phyloP scores from a whole-genome alignment of 2,113 vertebrate genomes.

The Vulpes ferrilata region DNA sequence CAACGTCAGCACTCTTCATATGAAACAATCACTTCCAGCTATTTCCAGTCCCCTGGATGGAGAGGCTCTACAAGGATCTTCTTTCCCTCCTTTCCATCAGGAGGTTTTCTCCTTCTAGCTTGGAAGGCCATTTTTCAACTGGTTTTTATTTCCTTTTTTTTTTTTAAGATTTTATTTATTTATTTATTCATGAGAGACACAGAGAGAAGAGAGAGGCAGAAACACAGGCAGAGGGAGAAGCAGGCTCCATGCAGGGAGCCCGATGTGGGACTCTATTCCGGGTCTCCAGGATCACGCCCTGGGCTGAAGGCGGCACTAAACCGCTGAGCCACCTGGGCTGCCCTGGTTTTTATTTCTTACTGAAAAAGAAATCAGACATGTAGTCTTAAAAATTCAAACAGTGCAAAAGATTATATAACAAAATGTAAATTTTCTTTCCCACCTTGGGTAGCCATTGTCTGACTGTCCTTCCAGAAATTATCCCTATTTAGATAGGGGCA shows the following conservation, averaged over 20 bases:
- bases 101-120: background rate
- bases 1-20: background rate
- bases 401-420: background rate
- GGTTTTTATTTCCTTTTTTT: background rate
- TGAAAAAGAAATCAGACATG: background rate
- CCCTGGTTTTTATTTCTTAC: background rate
- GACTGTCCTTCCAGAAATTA: background rate
- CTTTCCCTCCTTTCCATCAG: background rate
- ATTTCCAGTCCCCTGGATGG: background rate
- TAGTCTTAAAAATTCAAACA: background rate
- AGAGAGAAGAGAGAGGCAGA: too few relatives aligned
- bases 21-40: background rate
- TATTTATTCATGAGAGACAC: too few relatives aligned
- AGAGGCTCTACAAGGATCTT: background rate
- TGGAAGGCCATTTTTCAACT: background rate
- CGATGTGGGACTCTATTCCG: too few relatives aligned
- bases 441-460: background rate
- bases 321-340: too few relatives aligned
- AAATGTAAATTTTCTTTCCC: background rate
- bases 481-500: background rate
- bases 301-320: too few relatives aligned
- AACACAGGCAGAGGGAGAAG: too few relatives aligned
- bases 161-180: too few relatives aligned
- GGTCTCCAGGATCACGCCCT: too few relatives aligned
- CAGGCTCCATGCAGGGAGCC: too few relatives aligned